Percentiles rank a stretch among this genome's conserved stretches.
These are phyloP conservation scores for Enteromius unitaeniatus DNA, from an alignment of 2,797 vertebrate species.

Conservation along the genomic window DNA sequence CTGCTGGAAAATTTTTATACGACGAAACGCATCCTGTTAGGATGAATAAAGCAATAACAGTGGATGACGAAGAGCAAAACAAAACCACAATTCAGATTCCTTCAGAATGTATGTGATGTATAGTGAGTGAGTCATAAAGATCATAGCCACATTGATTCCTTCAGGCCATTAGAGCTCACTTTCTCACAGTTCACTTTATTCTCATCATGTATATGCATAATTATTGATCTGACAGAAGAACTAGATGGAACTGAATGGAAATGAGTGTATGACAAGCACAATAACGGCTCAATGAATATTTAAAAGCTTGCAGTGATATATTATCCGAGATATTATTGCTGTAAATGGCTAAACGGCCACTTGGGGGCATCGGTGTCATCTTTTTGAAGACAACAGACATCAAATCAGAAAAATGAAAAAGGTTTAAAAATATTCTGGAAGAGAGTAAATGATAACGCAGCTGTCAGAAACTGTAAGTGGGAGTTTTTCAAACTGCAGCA, in stretches of 20 bases:
- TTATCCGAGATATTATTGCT: conserved; percentile 12
- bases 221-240: conserved; percentile 15
- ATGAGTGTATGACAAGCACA: conserved; percentile 5
- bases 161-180: neutral
- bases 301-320: neutral
- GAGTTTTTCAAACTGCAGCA: conserved; percentile 1
- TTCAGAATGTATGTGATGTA: neutral
- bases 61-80: neutral
- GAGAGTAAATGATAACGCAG: conserved; percentile 1
- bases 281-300: conserved; percentile 2
- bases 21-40: neutral
- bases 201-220: neutral
- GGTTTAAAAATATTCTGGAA: neutral
- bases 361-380: conserved; percentile 67
- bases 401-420: neutral
- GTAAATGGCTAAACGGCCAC: conserved; percentile 65
- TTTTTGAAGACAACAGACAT: conserved; percentile 15
- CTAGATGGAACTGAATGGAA: neutral
- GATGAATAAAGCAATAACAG: neutral
- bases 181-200: neutral
- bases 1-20: neutral
- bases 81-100: neutral
- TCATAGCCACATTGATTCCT: neutral
- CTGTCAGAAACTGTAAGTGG: conserved; percentile 8
- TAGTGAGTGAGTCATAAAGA: neutral